A percentile compares a stretch with the other conserved stretches of the same genome.
These are phyloP conservation scores for Molorchus minor DNA, from an alignment of 2,888 invertebrate species.

Conservation along the genomic window DNA sequence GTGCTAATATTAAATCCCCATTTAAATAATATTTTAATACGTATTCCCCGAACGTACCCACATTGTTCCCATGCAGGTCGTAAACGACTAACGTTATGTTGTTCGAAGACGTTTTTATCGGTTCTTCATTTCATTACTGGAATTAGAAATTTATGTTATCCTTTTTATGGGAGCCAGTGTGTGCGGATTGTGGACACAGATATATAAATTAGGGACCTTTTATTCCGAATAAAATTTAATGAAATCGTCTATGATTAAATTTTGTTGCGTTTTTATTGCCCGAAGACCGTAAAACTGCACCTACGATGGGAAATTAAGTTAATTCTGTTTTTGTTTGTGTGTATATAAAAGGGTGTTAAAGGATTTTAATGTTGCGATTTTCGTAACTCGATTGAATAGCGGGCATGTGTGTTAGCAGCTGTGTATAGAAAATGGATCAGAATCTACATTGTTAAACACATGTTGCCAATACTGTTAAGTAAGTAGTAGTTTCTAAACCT, in stretches of 20 bases:
- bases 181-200: slow-evolving; percentile 1
- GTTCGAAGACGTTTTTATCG: slow-evolving; percentile 7
- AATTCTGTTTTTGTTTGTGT: slow-evolving; percentile 2
- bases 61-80: not conserved
- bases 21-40: slow-evolving; percentile 8
- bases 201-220: slow-evolving; percentile 15
- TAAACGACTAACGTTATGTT: slow-evolving; percentile 1
- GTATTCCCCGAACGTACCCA: not conserved
- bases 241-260: slow-evolving; percentile 5
- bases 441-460: too few species aligned
- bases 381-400: too few species aligned
- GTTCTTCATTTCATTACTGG: not conserved
- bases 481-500: too few species aligned
- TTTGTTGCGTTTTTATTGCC: slow-evolving; percentile 7
- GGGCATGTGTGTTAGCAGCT: too few species aligned
- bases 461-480: too few species aligned
- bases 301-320: slow-evolving; percentile 8
- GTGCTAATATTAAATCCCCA: not conserved
- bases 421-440: too few species aligned
- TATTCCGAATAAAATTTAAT: slow-evolving; percentile 13
- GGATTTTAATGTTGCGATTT: not conserved
- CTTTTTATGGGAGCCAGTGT: not conserved
- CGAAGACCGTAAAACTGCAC: not conserved
- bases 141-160: slow-evolving; percentile 7
- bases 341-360: not conserved